Evolutionary conservation across 1,140 invertebrate genomes (phyloP), one percentile per base, ranked within the genome.

Genomic region (Danaus plexippus): DNA sequence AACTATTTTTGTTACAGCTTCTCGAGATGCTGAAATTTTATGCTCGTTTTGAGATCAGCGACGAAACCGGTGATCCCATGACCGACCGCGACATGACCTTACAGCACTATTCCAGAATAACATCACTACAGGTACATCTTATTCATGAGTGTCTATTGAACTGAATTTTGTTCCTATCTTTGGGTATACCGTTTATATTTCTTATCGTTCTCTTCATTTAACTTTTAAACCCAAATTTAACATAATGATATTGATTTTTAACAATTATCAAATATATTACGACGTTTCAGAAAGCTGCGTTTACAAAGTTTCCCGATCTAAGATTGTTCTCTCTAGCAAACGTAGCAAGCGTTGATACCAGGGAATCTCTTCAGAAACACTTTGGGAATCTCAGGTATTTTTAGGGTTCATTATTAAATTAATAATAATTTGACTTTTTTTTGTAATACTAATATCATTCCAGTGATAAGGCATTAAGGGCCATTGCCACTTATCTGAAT

Each of bases 1-100:
- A 11, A 9, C n/a, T 11, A 13, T 9, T 51, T 51, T 79, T 76
- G 68, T 90, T 91, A 18, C 88, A 99, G 93, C 88, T 99, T 4
- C 80, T 99, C 64, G 95, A 98, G 61, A 98, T 97, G 92, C 86
- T 99, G 9, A 97, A 97, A 79, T 98, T 99, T 74, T 99, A 99
- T 86, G 92, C 95, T 0, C 90, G 95, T 59, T 99, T 99, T 88
- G 98, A 99, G 88, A 99, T 99, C 57, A 98, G 96, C 84, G 97
- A 99, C 78, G 93, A 96, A 67, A 96, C 94, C 2, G 98, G 98
- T 0, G 96, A 98, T 80, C 95, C 97, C 0, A 88, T 99, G 15
- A 97, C 94, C 0, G 95, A 98, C 77, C 92, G 95, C 63, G 95
- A 99, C 73, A 97, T 99, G 91, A 96, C 95, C 18, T 90, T 96